phyloP scores from a whole-genome alignment of 2,888 invertebrate species.

The Atethmia centrago region DNA sequence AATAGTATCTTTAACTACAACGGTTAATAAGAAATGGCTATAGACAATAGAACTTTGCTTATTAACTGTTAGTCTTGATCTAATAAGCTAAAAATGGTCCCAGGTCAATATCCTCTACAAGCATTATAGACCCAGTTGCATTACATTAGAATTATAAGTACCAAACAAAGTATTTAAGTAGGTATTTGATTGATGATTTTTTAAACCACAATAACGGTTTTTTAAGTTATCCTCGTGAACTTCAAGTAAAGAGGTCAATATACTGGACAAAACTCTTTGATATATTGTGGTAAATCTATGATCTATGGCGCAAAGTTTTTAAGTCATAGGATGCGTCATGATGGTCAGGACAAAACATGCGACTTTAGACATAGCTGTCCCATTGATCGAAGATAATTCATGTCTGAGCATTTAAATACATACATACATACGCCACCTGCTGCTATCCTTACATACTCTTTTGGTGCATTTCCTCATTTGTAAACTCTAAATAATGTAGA shows the following conservation, averaged over 20 bases:
- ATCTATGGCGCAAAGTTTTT: constrained; percentile 32
- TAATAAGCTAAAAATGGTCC: constrained; percentile 14
- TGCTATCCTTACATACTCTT: too few species aligned
- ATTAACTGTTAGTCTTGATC: constrained; percentile 27
- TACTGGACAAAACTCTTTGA: constrained; percentile 50
- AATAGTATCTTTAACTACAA: constrained; percentile 32
- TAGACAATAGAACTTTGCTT: constrained; percentile 22
- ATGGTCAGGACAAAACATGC: background rate
- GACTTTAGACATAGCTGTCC: background rate
- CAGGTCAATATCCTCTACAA: constrained; percentile 59
- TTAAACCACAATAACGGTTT: constrained; percentile 60
- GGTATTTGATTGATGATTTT: constrained; percentile 54
- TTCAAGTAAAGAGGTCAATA: constrained; percentile 51
- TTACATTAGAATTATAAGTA: constrained; percentile 55
- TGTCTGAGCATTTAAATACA: background rate
- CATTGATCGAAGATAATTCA: constrained; percentile 16
- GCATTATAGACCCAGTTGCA: constrained; percentile 57
- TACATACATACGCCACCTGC: too few species aligned
- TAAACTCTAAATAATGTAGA: background rate
- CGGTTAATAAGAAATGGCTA: constrained; percentile 11
- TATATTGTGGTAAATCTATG: constrained; percentile 48
- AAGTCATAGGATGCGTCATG: constrained; percentile 42
- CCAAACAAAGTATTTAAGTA: constrained; percentile 41
- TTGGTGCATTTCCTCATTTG: background rate
- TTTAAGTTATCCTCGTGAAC: constrained; percentile 29